Base-by-base conservation (phyloP, 2,888 invertebrate species). In the Agriopis marginaria region DNA sequence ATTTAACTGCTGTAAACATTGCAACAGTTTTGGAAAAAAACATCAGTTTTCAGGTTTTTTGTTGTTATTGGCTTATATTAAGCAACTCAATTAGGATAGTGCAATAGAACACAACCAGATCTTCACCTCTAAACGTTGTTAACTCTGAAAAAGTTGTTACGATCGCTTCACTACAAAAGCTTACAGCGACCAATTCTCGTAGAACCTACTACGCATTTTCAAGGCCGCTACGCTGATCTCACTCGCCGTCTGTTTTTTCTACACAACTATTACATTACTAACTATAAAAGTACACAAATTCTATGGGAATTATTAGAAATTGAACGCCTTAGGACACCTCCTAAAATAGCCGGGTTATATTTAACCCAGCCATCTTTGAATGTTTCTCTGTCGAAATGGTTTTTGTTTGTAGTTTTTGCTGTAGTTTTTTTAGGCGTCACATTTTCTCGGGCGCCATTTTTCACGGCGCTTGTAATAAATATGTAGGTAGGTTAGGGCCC, bases 191-290 rank as follows among this genome's bases (percentile, higher is more conserved):
- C 90, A 90, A 88, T 91, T 83, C 87, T 83, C 85, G 79, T 78
- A 79, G 78, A 81, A 76, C 78, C 82, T 81, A 83, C 80, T 81
- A 83, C 79, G 78, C 49, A 66, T 79, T 79, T 75, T 80, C 91
- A 93, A 93, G 93, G 93, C 80, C 89, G 78, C 71, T 87, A 83
- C 58, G 70, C 70, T 93, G 93, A 93, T 92, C 92, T 93, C 93
- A 93, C 89, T 88, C 80, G 71, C 82, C 81, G 86, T 83, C 86
- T 89, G 68, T 83, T 91, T 91, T 90, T 88, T 88, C 83, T 84
- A 83, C 75, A 79, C 74, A 76, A 83, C 77, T 87, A 85, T 87
- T 81, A 90, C 75, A 75, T 80, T 81, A 81, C 86, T 75, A 80
- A 74, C 81, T 91, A 83, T 63, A 85, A 80, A 84, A 71, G 84